Base-by-base conservation (phyloP, 1,140 invertebrate species). In the Manduca sexta region DNA sequence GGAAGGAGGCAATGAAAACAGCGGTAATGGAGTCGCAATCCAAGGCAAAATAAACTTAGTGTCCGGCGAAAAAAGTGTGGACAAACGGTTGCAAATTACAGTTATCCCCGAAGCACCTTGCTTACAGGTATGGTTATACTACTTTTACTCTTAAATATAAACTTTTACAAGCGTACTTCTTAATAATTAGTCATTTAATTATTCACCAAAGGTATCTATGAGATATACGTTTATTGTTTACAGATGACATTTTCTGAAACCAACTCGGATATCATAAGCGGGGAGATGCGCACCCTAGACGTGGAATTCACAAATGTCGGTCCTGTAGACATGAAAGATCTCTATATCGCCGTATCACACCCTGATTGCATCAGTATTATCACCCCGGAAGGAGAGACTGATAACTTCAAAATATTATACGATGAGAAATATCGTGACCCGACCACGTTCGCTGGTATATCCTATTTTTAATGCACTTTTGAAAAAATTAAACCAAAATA, bases 261-360 rank as follows among this genome's bases (percentile, higher is more conserved):
- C n/a, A 89, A 88, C 41, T 74, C 86, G 1, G 89, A 92, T 44
- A 88, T 94, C 66, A 77, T 94, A 34, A 92, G 91, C 64, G 92
- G 93, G 4, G 93, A 95, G 78, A 86, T 95, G 29, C 89, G 91
- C 62, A 88, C 81, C 21, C 74, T 94, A 3, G 88, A 89, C 35
- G 85, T 95, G 2, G 89, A 91, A 45, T 87, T 95, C 18, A 88
- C 87, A 35, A 95, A 95, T 65, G 86, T 88, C 21, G 93, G 93
- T 8, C 89, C 89, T 14, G 88, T 90, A 10, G 83, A 90, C 2
- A 75, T 95, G 57, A 88, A 87, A 40, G 90, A 90, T 60, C 80
- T 95, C 15, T 84, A 91, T 48, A 72, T 95, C 16, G 91, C 90
- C 2, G 91, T 91, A 0, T 90, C 90, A 2, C 89, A 90, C 62